Percentiles rank a stretch among this genome's conserved stretches.
phyloP scores from a whole-genome alignment of 2,888 invertebrate genomes.

The Cosmia pyralina region DNA sequence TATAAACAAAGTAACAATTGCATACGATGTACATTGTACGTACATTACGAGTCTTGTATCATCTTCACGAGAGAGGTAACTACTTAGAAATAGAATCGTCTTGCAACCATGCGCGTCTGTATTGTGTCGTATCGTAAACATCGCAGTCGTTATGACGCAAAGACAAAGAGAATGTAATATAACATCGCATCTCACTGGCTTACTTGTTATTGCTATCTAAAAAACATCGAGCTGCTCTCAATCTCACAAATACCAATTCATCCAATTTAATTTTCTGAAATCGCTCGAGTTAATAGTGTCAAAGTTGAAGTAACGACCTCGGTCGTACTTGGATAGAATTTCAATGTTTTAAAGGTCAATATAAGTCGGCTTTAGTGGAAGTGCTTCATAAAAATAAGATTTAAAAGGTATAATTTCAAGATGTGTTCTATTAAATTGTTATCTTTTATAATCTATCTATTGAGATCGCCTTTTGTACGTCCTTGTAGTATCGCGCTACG shows the following conservation, averaged over 20 bases:
- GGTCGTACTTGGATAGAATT: constrained; percentile 41
- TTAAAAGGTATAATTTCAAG: constrained; percentile 13
- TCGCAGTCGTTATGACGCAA: constrained; percentile 17
- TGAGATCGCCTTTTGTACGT: constrained; percentile 38
- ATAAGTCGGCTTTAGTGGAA: constrained; percentile 24
- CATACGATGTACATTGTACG: constrained; percentile 9
- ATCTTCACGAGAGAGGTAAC: constrained; percentile 24
- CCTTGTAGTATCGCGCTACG: background rate
- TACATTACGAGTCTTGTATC: constrained; percentile 16
- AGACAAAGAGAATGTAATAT: constrained; percentile 35
- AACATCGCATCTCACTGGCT: constrained; percentile 29
- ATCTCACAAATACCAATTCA: constrained; percentile 42
- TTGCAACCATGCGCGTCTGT: constrained; percentile 28
- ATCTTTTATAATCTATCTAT: constrained; percentile 38
- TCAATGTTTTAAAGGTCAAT: constrained; percentile 45
- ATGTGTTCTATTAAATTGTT: constrained; percentile 12
- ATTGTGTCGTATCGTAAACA: constrained; percentile 42
- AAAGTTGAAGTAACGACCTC: constrained; percentile 50
- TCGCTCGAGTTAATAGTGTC: constrained; percentile 47
- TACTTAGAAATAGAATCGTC: constrained; percentile 46
- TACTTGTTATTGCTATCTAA: constrained; percentile 34
- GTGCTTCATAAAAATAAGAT: constrained; percentile 24
- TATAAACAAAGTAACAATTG: constrained; percentile 48
- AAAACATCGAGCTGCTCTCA: constrained; percentile 32
- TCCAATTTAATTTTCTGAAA: constrained; percentile 49